Evolutionary conservation across 1,140 invertebrate species (phyloP).

Genomic region (Lasioglossum baleicum): DNA sequence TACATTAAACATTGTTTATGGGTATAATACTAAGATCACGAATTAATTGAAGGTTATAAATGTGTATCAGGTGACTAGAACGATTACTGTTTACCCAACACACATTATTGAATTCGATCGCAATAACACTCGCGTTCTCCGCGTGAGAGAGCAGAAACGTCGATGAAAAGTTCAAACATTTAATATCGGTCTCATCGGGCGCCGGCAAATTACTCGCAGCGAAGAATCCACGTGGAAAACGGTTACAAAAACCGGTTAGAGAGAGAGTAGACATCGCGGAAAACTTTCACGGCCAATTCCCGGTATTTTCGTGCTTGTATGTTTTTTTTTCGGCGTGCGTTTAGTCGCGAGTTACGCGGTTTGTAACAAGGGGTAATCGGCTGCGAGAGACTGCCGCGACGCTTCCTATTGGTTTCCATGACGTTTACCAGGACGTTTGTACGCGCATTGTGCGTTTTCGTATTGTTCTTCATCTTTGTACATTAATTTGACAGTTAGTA

Average conservation of each 20-base stretch:
- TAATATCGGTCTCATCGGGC: not conserved
- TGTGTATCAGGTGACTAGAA: too few species aligned
- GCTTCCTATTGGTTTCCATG: constrained; percentile 1
- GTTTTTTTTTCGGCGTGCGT: not conserved
- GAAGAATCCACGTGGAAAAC: not conserved
- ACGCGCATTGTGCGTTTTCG: constrained; percentile 2
- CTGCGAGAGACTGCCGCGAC: not conserved
- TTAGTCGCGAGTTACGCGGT: too few species aligned
- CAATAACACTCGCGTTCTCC: too few species aligned
- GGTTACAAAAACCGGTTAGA: not conserved
- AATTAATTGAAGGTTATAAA: too few species aligned
- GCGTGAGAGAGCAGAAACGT: too few species aligned
- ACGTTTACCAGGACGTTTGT: constrained; percentile 6
- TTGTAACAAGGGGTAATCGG: not conserved
- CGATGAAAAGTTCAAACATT: too few species aligned
- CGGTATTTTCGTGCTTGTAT: not conserved
- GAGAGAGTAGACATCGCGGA: not conserved
- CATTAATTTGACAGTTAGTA: not conserved
- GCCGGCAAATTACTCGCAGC: not conserved
- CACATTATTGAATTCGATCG: too few species aligned
- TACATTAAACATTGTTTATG: too few species aligned
- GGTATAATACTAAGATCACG: too few species aligned
- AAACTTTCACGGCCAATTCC: not conserved
- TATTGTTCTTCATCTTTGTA: constrained; percentile 14
- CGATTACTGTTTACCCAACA: too few species aligned